Conservation (phyloP, 2,797 vertebrate genomes). For the Erpetoichthys calabaricus region DNA sequence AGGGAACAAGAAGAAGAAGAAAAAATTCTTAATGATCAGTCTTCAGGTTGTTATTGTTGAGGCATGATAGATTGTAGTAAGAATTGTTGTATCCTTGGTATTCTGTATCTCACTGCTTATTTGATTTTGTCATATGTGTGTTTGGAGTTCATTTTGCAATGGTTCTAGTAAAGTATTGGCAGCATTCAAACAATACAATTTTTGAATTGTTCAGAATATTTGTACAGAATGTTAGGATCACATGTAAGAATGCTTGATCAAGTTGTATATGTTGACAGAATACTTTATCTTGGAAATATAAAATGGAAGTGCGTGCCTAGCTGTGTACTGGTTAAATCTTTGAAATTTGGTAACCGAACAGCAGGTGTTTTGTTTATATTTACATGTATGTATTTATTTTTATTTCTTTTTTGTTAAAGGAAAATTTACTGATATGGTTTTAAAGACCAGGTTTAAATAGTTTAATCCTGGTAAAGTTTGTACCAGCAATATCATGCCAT, state of each 20-base stretch:
- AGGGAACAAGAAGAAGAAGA: too few species aligned
- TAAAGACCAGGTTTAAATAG: conserved; percentile 12
- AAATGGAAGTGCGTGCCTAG: conserved; percentile 62
- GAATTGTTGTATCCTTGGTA: conserved; percentile 38
- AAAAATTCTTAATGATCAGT: too few species aligned
- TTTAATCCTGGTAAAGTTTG: conserved; percentile 59
- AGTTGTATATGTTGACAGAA: conserved; percentile 81
- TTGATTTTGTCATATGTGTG: conserved; percentile 31
- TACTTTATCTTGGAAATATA: conserved; percentile 54
- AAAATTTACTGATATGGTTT: conserved; percentile 42
- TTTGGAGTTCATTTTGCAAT: conserved; percentile 31
- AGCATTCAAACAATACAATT: conserved; percentile 47
- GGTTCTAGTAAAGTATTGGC: conserved; percentile 36
- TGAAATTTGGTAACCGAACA: conserved; percentile 48
- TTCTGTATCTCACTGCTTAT: conserved; percentile 29
- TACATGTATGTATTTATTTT: too few species aligned
- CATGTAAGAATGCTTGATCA: conserved; percentile 36
- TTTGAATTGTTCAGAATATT: conserved; percentile 24
- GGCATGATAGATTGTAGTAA: conserved; percentile 31
- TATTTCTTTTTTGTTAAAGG: conserved; percentile 39
- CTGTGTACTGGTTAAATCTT: conserved; percentile 68
- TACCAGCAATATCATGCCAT: conserved; percentile 75
- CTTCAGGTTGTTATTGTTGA: conserved; percentile 16
- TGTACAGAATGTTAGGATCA: conserved; percentile 4
- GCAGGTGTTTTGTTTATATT: conserved; percentile 15